A percentile compares a stretch with the other conserved stretches of the same genome.
Conservation (phyloP, 2,113 vertebrate species). For the Xyliphius kryptos region DNA sequence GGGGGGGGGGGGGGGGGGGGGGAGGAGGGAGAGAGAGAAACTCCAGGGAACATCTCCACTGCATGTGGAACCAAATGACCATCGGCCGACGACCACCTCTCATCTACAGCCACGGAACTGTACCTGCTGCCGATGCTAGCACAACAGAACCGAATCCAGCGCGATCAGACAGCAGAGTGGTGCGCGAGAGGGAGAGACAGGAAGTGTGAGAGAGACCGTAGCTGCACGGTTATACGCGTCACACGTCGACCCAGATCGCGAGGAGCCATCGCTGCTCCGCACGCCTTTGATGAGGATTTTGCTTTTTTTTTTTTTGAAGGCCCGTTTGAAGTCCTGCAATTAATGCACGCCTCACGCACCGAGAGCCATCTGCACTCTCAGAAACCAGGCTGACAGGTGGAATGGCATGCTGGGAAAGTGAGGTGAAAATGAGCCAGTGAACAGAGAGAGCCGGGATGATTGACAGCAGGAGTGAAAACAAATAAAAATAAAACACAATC, state of each 20-base stretch:
- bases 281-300: slow-evolving; percentile 46
- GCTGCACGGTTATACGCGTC: neutral
- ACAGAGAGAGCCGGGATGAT: slow-evolving; percentile 19
- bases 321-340: slow-evolving; percentile 59
- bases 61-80: slow-evolving; percentile 7
- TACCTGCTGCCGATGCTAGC: neutral
- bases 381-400: slow-evolving; percentile 12
- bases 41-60: slow-evolving; percentile 13
- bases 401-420: slow-evolving; percentile 8
- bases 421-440: slow-evolving; percentile 28
- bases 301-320: too few relatives aligned
- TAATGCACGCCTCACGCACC: slow-evolving; percentile 56
- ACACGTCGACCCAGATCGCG: slow-evolving; percentile 52
- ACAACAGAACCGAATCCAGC: neutral
- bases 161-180: neutral
- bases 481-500: slow-evolving; percentile 6
- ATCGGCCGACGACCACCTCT: neutral
- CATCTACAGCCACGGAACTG: neutral
- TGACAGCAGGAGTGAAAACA: slow-evolving; percentile 21
- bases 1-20: slow-evolving; percentile 19
- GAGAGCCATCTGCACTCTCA: slow-evolving; percentile 54
- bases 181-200: slow-evolving; percentile 28
- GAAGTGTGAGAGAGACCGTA: neutral
- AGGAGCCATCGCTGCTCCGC: slow-evolving; percentile 41
- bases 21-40: slow-evolving; percentile 4